Conservation (phyloP, 2,888 invertebrate species). For the Agonopterix alstromeriana region DNA sequence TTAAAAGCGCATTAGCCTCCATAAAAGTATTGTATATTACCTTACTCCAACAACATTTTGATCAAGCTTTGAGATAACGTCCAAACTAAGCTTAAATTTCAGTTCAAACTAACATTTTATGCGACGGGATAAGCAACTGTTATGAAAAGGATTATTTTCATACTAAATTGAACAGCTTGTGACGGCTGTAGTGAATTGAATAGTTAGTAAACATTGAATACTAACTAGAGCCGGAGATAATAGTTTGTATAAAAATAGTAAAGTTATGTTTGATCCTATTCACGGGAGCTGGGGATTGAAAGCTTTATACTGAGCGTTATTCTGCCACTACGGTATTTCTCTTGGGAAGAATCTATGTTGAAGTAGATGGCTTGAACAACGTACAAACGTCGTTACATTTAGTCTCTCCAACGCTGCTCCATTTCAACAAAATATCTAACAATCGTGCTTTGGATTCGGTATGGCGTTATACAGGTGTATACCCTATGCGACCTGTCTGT, state of each 20-base stretch:
- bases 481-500: no score
- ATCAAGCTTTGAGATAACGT: background rate
- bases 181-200: background rate
- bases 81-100: background rate
- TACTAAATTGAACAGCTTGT: background rate
- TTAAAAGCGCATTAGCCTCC: conserved; percentile 16
- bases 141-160: background rate
- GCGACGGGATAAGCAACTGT: background rate
- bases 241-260: conserved; percentile 9
- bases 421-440: conserved; percentile 27
- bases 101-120: background rate
- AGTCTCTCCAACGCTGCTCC: conserved; percentile 18
- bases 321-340: conserved; percentile 35
- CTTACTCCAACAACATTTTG: background rate
- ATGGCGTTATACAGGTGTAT: background rate
- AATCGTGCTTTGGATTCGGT: conserved; percentile 18
- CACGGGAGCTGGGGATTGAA: conserved; percentile 31
- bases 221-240: conserved; percentile 1
- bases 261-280: conserved; percentile 23
- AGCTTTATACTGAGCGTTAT: conserved; percentile 30
- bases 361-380: conserved; percentile 33
- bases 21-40: background rate
- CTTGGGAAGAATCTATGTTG: conserved; percentile 37
- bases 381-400: conserved; percentile 37
- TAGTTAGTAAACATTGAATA: conserved; percentile 2